Evolutionary conservation across 2,797 vertebrate genomes (phyloP), one percentile per base, ranked within the genome.

Genomic region (Knipowitschia caucasica): DNA sequence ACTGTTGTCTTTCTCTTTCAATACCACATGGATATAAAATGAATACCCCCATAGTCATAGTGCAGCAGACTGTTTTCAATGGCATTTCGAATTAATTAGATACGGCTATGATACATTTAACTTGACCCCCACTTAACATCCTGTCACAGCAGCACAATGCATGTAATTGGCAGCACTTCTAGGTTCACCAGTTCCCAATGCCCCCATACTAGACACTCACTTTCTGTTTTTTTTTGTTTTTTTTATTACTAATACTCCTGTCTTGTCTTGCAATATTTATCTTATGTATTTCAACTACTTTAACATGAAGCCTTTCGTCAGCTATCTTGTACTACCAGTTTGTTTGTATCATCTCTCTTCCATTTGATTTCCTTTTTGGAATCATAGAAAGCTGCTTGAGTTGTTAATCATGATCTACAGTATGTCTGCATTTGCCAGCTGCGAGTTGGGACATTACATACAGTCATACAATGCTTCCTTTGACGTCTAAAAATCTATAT

Each of bases 401-500:
- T 12, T 26, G 23, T 26, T 44, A n/a, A 7, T 43, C 24, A 4
- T 45, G 7, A 26, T 45, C 9, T 27, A 3, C 11, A n/a, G 7
- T 10, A 7, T 30, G 27, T 10, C 6, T 24, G 2, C 14, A 18
- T 17, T 12, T n/a, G 10, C 43, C 10, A 4, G 9, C 15, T 44
- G 21, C 30, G 44, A 11, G n/a, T 46, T 24, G n/a, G 14, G 0
- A 15, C 8, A 6, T 18, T 2, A 10, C 9, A 15, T 15, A 11
- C 30, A 17, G 44, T 46, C 44, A 45, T 27, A 45, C 25, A 45
- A 27, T 26, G n/a, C 23, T 44, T 44, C 25, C 43, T 45, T 15
- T 8, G 4, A 30, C 17, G 24, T 9, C 15, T 18, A 18, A 15
- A 15, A 30, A 30, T 20, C 26, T 47, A 5, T 47, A 47, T 29